Conservation (phyloP, 1,140 invertebrate species). For the Pararge aegeria region DNA sequence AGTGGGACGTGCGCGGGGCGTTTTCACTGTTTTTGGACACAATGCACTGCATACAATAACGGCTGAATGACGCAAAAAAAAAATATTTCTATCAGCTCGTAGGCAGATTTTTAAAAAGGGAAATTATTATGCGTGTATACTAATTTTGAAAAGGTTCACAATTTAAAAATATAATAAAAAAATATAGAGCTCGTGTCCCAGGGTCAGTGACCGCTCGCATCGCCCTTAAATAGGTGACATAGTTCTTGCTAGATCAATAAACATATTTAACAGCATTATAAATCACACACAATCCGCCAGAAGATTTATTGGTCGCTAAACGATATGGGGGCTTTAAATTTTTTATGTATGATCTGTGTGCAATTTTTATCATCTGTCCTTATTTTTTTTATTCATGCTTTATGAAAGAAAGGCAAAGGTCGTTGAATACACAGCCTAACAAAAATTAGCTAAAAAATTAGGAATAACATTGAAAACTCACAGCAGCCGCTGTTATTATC, state of each 20-base stretch:
- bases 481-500: too few species aligned
- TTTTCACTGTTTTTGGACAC: too few species aligned
- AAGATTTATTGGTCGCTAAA: constrained; percentile 23
- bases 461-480: too few species aligned
- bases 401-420: constrained; percentile 15
- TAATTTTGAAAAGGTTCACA: neutral
- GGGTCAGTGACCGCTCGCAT: neutral
- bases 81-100: too few species aligned
- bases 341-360: constrained; percentile 1
- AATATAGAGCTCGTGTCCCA: too few species aligned
- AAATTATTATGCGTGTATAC: too few species aligned
- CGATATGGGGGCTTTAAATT: constrained; percentile 5
- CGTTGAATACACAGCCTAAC: neutral
- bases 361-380: neutral
- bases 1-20: too few species aligned
- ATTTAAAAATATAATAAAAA: too few species aligned
- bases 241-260: constrained; percentile 25
- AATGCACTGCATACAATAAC: too few species aligned
- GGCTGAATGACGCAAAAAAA: too few species aligned
- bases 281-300: constrained; percentile 14
- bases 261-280: constrained; percentile 23
- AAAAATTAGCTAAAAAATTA: too few species aligned
- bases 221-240: constrained; percentile 30
- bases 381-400: neutral
- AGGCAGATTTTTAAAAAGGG: too few species aligned